Evolutionary conservation across 2,797 vertebrate genomes (phyloP), one percentile per base, ranked within the genome.

Genomic region (Cyprinella venusta): DNA sequence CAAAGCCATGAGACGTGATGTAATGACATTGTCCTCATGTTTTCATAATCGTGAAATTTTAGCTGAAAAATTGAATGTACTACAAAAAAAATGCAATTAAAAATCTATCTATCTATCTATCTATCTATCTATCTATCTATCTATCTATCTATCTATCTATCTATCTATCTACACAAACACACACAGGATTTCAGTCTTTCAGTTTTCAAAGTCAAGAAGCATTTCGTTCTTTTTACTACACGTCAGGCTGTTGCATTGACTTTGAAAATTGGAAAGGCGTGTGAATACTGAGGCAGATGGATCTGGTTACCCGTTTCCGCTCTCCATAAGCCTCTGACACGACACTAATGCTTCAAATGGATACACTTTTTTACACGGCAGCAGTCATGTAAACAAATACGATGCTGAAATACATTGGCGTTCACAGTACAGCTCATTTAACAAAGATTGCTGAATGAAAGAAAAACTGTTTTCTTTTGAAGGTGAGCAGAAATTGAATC

Each of bases 391-490:
- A 82, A 82, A 82, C 71, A 82, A 61, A 48, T 50, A 65, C 26
- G 18, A 33, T 10, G 42, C 45, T 10, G 45, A 65, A 50, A 68
- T 26, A 19, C 48, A 56, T 2, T 74, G 30, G 38, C 0, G 6
- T 65, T 63, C 19, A 69, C 69, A 80, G 16, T 69, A 70, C 50
- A 69, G 78, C 65, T 80, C 8, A 19, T 59, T 69, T 42, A 80
- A 68, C 48, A 26, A 59, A 70, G 21, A 13, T 5, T 80, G 33
- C 78, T 69, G 21, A 56, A 56, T 54, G 48, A 54, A 74, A 54
- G 30, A 54, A 74, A 33, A 52, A n/a, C 6, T 36, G n/a, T n/a
- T 74, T 76, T 38, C 30, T 54, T 52, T 52, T 79, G 45, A 33
- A 38, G 30, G 38, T 38, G 56, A 13, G 33, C 45, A 26, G 19